phyloP scores from a whole-genome alignment of 2,113 vertebrate genomes.

The Lonchura striata region DNA sequence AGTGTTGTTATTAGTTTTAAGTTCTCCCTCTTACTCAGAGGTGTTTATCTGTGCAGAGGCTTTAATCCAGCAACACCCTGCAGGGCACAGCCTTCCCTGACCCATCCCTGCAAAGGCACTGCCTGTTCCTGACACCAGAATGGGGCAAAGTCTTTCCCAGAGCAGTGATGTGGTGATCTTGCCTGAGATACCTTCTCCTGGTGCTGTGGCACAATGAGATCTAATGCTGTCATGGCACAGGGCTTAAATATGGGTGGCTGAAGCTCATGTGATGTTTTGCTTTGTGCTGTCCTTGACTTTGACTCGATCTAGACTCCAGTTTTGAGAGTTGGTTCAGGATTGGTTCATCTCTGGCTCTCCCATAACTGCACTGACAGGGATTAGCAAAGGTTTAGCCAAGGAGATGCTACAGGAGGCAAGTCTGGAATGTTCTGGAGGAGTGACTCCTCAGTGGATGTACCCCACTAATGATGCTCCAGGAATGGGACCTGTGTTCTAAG shows the following conservation, averaged over 20 bases:
- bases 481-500: accelerated
- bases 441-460: background rate
- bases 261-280: background rate
- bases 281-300: background rate
- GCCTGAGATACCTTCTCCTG: background rate
- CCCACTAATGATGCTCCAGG: background rate
- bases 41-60: background rate
- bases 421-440: background rate
- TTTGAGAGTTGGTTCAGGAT: background rate
- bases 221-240: accelerated
- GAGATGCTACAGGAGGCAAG: background rate
- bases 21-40: background rate
- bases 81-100: background rate
- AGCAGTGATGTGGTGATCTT: background rate
- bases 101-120: background rate
- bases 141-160: background rate
- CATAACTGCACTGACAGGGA: accelerated
- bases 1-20: background rate
- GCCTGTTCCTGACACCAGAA: background rate
- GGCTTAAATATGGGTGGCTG: background rate
- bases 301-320: background rate
- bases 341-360: background rate
- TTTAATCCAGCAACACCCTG: background rate
- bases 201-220: background rate
- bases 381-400: background rate